Evolutionary conservation across 1,140 invertebrate genomes (phyloP), one percentile per base, ranked within the genome.

Genomic region (Drosophila santomea): DNA sequence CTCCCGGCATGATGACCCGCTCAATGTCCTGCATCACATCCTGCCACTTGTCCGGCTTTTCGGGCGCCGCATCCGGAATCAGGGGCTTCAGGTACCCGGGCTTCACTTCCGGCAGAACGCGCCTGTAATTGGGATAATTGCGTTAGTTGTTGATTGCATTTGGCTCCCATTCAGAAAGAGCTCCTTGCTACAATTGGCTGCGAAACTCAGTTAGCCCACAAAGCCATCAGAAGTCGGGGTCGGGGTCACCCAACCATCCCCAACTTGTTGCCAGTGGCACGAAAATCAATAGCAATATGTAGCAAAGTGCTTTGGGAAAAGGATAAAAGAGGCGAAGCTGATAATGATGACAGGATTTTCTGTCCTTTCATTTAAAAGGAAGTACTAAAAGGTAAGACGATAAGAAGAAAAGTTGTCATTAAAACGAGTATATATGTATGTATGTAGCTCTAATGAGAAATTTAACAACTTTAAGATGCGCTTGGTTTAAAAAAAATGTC

Each of bases 1-100:
- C 96, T 2, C 98, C 98, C 5, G 98, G 98, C 98, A 99, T 99
- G 51, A 99, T 97, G n/a, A 99, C 96, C 43, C 95, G 93, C 92
- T 99, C 98, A 48, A 99, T 95, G 90, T 99, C 98, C 11, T 93
- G 93, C 95, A 99, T 97, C 38, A 99, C 96, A 69, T 96, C 96
- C 64, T 97, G 94, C 98, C 98, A 99, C 39, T 94, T 94, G 90
- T 99, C 98, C 0, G 97, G 95, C 58, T 95, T 93, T 63, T 95
- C 93, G 0, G 98, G 98, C 1, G 98, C 97, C 51, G 94, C 93
- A 28, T 95, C 94, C 1, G 98, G 98, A 41, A 99, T 94, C 28
- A 99, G 91, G 1, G 96, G 95, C 51, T 96, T 94, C 74, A 99
- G 94, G 86, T 97, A 98, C 3, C 97, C 97, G 1, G 97, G 97